Evolutionary conservation across 2,113 vertebrate species (phyloP).

Genomic region (Carlito syrichta): DNA sequence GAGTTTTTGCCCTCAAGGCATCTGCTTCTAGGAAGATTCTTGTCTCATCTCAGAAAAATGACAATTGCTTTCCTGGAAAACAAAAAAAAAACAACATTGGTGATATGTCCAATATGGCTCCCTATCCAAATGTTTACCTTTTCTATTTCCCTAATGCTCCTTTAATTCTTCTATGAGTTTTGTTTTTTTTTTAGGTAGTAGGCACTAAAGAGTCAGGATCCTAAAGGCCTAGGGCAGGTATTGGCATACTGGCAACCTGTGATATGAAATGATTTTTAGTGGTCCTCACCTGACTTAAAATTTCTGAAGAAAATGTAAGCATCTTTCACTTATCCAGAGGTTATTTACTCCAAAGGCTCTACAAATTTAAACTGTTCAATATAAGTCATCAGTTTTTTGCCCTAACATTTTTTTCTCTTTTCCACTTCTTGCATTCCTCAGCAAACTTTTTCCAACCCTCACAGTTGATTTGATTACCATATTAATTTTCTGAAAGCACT

Average conservation of each 20-base stretch:
- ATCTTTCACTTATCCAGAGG: not conserved
- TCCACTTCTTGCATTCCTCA: not conserved
- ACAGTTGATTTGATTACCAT: not conserved
- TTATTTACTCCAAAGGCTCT: not conserved
- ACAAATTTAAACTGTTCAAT: not conserved
- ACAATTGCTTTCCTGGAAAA: not conserved
- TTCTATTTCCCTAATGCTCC: not conserved
- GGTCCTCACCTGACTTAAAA: not conserved
- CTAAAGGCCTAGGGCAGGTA: not conserved
- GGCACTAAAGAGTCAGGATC: too few species aligned
- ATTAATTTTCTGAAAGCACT: not conserved
- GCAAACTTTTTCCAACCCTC: not conserved
- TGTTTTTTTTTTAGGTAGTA: not conserved
- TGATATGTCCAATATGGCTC: not conserved
- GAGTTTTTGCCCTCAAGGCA: not conserved
- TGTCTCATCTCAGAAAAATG: not conserved
- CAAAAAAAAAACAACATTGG: not conserved
- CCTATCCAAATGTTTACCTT: not conserved
- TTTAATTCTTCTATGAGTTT: not conserved
- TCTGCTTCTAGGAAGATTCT: not conserved
- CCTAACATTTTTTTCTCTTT: not conserved
- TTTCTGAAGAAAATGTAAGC: not conserved
- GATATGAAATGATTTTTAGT: not conserved
- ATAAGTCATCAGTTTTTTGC: not conserved
- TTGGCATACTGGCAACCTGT: not conserved